A percentile compares a stretch with the other conserved stretches of the same genome.
Evolutionary conservation across 1,140 invertebrate genomes (phyloP).

Genomic region (Drosophila saltans): DNA sequence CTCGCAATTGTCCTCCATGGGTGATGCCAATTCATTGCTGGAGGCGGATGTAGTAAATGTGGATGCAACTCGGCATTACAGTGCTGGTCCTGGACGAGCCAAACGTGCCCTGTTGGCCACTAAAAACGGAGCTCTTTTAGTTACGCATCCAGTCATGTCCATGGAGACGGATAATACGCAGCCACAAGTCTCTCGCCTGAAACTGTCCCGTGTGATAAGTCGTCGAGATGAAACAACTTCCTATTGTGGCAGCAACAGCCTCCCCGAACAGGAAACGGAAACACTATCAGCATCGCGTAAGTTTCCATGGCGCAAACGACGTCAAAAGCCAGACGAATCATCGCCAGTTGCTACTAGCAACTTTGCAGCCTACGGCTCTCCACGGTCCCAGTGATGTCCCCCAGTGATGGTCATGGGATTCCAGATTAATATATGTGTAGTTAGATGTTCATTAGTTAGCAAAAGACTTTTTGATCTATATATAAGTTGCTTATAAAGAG

Average conservation of each 20-base stretch:
- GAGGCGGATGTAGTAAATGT: conserved; percentile 49
- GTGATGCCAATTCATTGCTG: conserved; percentile 56
- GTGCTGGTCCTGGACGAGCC: conserved; percentile 33
- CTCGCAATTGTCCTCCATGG: conserved; percentile 55
- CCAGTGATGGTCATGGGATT: conserved; percentile 37
- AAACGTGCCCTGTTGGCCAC: conserved; percentile 64
- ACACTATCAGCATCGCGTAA: conserved; percentile 38
- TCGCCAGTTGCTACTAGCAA: conserved; percentile 14
- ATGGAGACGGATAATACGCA: conserved; percentile 31
- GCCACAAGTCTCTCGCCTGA: conserved; percentile 53
- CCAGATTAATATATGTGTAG: conserved; percentile 30
- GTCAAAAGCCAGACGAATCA: conserved; percentile 50
- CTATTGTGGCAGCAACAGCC: conserved; percentile 55
- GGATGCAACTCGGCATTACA: conserved; percentile 34
- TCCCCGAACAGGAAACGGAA: conserved; percentile 55
- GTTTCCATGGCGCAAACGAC: conserved; percentile 65
- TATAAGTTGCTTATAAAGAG: conserved; percentile 29
- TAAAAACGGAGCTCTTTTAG: conserved; percentile 60
- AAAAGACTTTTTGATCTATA: conserved; percentile 52
- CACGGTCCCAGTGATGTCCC: conserved; percentile 64
- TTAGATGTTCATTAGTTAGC: conserved; percentile 53
- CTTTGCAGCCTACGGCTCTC: conserved; percentile 53
- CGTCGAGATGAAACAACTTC: conserved; percentile 60
- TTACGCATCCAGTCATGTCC: conserved; percentile 33
- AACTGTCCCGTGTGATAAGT: conserved; percentile 72